phyloP scores from a whole-genome alignment of 2,888 invertebrate genomes.

The Chaetogeoica ovagalla region DNA sequence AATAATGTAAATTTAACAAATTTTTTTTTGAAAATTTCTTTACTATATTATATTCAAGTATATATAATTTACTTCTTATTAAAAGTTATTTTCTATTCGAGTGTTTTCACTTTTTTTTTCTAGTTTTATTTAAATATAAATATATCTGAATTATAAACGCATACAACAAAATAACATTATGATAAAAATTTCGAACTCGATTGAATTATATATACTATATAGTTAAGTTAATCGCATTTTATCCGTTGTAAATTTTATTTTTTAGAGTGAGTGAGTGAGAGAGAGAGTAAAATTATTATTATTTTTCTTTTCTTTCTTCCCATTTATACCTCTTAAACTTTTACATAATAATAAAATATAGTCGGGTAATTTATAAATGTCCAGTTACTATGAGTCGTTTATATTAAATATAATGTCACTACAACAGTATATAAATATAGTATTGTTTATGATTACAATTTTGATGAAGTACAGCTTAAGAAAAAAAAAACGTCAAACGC shows the following conservation, averaged over 20 bases:
- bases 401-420: constrained; percentile 9
- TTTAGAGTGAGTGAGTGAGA: too few relatives aligned
- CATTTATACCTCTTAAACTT: neutral
- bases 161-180: too few relatives aligned
- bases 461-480: neutral
- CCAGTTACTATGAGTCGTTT: constrained; percentile 23
- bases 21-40: too few relatives aligned
- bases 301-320: neutral
- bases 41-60: too few relatives aligned
- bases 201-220: too few relatives aligned
- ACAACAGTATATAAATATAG: neutral
- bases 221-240: neutral
- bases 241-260: neutral
- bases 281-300: neutral
- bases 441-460: neutral
- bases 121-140: too few relatives aligned
- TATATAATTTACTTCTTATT: too few relatives aligned
- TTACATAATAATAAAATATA: neutral
- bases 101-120: too few relatives aligned
- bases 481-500: neutral
- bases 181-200: too few relatives aligned
- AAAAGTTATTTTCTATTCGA: too few relatives aligned
- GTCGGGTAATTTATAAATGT: neutral
- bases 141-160: too few relatives aligned
- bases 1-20: too few relatives aligned